These are phyloP conservation scores for Thyatira batis DNA, from an alignment of 2,888 invertebrate genomes.

Conservation along the genomic window DNA sequence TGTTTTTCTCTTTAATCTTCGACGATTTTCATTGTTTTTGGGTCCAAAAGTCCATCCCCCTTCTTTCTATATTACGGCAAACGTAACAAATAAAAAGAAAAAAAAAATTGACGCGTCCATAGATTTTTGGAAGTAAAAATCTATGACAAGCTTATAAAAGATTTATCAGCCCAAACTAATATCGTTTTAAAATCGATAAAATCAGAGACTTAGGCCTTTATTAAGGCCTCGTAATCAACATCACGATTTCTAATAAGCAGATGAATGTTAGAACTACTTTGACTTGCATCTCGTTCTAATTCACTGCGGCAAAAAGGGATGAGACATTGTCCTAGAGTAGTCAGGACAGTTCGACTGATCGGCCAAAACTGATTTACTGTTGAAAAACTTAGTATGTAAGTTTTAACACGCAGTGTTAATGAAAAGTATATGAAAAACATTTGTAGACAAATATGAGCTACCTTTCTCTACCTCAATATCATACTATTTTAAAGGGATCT, in stretches of 20 bases:
- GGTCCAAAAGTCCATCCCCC: too few species aligned
- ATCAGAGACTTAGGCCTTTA: not conserved
- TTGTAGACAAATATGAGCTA: constrained; percentile 16
- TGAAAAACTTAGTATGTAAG: not conserved
- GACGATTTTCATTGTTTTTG: too few species aligned
- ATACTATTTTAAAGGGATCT: constrained; percentile 23
- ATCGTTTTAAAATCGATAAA: not conserved
- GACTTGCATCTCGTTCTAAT: not conserved
- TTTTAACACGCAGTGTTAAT: not conserved
- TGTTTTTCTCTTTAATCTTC: too few species aligned
- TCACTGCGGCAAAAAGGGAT: not conserved
- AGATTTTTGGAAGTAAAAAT: too few species aligned
- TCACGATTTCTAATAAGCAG: too few species aligned
- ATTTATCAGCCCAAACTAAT: not conserved
- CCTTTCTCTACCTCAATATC: constrained; percentile 36
- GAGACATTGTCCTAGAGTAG: not conserved
- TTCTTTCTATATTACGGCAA: too few species aligned
- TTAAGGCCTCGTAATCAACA: not conserved
- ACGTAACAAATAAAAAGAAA: too few species aligned
- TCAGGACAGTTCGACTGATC: not conserved
- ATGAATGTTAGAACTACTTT: too few species aligned
- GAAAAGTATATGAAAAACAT: constrained; percentile 3
- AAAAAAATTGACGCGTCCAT: too few species aligned
- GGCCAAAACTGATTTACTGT: not conserved
- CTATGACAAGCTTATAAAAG: too few species aligned